Base-by-base conservation (phyloP, 2,113 vertebrate species). In the Corydoras maculifer region DNA sequence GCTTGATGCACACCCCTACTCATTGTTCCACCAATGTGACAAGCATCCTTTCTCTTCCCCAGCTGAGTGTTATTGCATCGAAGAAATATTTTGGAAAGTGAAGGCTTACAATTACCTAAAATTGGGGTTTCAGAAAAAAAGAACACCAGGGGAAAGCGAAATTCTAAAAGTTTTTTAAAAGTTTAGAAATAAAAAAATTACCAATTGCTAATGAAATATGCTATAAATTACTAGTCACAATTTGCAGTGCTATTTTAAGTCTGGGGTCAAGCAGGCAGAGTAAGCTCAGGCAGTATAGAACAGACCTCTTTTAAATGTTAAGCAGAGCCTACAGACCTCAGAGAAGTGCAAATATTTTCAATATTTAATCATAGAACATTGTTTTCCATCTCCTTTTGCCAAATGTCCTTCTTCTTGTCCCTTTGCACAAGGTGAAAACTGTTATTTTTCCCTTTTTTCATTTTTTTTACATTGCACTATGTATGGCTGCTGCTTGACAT, bases 21-120 rank as follows among this genome's bases (percentile, higher is more conserved):
- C 5, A 53, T 9, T 69, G 58, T 69, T 72, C 58, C 43, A 58
- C 71, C 11, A 73, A 15, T 49, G 60, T 77, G 75, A 77, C 78
- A 65, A 68, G 59, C 64, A 71, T 60, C 11, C 8, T 62, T 50
- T 30, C 65, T 75, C 73, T 53, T 15, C 59, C 32, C 11, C 13
- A 69, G 59, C 29, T 74, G 11, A 65, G 71, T 57, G 70, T 70
- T 70, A 78, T n/a, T 51, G 48, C 53, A 55, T 60, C 62, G 49
- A 13, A 43, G 58, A 67, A 55, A 3, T 51, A 58, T 51, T n/a
- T 55, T 3, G 51, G 64, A 61, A 49, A 69, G 11, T 62, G n/a
- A 68, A 51, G 54, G 13, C 10, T 69, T 30, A 65, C 62, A 15
- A 66, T 58, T 58, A 49, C 35, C 55, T 32, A 59, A 14, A 67